Base-by-base conservation (phyloP, 1,140 invertebrate species). In the Trichoplusia ni region DNA sequence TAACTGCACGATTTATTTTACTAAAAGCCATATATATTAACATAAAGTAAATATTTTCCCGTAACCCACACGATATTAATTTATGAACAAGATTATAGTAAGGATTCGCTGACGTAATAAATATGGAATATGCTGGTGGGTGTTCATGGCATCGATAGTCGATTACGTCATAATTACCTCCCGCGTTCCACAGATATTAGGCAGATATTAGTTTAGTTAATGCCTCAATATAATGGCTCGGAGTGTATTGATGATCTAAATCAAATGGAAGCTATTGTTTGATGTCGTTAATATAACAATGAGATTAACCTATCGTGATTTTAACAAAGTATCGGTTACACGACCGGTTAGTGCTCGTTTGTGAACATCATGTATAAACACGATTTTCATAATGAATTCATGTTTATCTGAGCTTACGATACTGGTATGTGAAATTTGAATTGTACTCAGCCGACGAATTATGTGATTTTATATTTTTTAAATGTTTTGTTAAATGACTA, bases 251-350 rank as follows among this genome's bases (percentile, higher is more conserved):
- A 66, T 54, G 46, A 61, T 63, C 62, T 61, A 65, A 67, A 71
- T 69, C 69, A 75, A 69, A 75, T 64, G 38, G 33, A 31, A 18
- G 42, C 58, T 31, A 62, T 67, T 67, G 65, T 67, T 66, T 27
- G 47, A 21, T 4, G 9, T 14, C 27, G 58, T 35, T 62, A 61
- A 67, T 67, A 62, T 47, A 46, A 46, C 42, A 64, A 56, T 56
- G 38, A 29, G 51, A 40, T 46, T 54, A 54, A 25, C 31, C n/a
- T 61, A 61, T 27, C 37, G 27, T 53, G 35, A 51, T 62, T 38
- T 62, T 37, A 37, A 53, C 37, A 16, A 29, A 42, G 37, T 44
- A 44, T 42, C 38, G 38, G 23, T 31, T 29, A 31, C 54, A 27
- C 21, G n/a, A 3, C 7, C 23, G 23, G 21, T 25, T 38, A 18